Base-by-base conservation (phyloP, 1,140 invertebrate genomes). In the Dermatophagoides farinae region DNA sequence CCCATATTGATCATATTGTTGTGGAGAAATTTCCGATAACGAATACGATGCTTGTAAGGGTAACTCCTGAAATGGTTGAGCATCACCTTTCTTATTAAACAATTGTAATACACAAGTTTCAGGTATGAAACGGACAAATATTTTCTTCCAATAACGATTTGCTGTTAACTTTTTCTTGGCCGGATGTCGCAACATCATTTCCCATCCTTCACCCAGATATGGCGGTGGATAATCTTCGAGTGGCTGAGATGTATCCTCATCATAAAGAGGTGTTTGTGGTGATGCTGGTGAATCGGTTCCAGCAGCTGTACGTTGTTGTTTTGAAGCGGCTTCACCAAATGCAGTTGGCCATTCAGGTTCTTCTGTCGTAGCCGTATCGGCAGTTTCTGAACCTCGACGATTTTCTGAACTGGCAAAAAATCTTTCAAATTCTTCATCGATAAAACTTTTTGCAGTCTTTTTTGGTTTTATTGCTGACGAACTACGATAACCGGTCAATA, bases 141-240 rank as follows among this genome's bases (percentile, higher is more conserved):
- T 85, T 70, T 95, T 93, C 74, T 98, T 98, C 95, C 95, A 98
- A 71, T 89, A 98, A 62, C 91, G 78, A 66, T 71, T 74, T 44
- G 88, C 88, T 0, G 93, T 97, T 60, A 98, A 88, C 72, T 95
- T 97, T 78, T 99, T 99, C 71, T 97, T 97, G 66, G 88, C 90
- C 6, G 92, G 92, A 68, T 95, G 88, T 16, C 92, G 76, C 37
- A 98, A 74, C 62, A 95, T 86, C 82, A 99, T 86, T 70, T 97
- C 90, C 91, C 92, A 98, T 22, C 88, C 88, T n/a, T 87, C 81
- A 0, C 81, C 87, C 0, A 74, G 73, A 67, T 84, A 89, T 46
- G 78, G 78, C 1, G 82, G 79, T 53, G 88, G 77, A 71, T 93
- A 98, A 22, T 87, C 84, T 73, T 91, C 88, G 18, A 99, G 75